Base-by-base conservation (phyloP, 2,797 vertebrate genomes). In the Poeciliopsis turneri region DNA sequence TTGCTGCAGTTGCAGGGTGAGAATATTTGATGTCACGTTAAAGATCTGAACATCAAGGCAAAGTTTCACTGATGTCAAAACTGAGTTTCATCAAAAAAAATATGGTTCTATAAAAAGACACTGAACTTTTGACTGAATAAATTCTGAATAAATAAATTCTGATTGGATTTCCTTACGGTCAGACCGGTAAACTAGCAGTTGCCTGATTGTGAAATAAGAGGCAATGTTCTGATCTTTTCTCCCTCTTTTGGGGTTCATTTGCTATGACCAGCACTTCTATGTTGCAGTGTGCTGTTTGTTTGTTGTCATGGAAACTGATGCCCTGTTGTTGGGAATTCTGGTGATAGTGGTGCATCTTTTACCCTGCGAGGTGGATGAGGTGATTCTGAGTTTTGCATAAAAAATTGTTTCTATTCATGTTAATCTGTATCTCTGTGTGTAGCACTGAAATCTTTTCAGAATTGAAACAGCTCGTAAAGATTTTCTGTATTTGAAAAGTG, bases 291-390 rank as follows among this genome's bases (percentile, higher is more conserved):
- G 57, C 43, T 5, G 55, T 82, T 81, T 82, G 79, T 78, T 23
- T 41, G 85, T 88, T 77, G 85, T 77, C 86, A 87, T 85, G 84
- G 88, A 78, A 84, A 89, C 43, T 0, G 13, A 66, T 81, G 74
- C 45, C 55, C 70, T 30, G 51, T 36, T 53, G 16, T 23, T 80
- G 84, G 5, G 16, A 39, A 33, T 57, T 36, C 77, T 71, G 61
- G 10, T 0, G 39, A 45, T 4, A 47, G 74, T 1, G 49, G 78
- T 20, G 68, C 39, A 43, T 36, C 59, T 75, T 59, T 80, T 0
- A 8, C 61, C 33, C 66, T 79, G 13, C 1, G 72, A 80, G 74
- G 76, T 71, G 80, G 75, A 77, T 7, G 71, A 78, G 80, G 75
- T 82, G 72, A 77, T 78, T 36, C 70, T 82, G 74, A 51, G 79